A percentile compares a stretch with the other conserved stretches of the same genome.
These are phyloP conservation scores for Trichoplusia ni DNA, from an alignment of 1,140 invertebrate genomes.

Conservation along the genomic window DNA sequence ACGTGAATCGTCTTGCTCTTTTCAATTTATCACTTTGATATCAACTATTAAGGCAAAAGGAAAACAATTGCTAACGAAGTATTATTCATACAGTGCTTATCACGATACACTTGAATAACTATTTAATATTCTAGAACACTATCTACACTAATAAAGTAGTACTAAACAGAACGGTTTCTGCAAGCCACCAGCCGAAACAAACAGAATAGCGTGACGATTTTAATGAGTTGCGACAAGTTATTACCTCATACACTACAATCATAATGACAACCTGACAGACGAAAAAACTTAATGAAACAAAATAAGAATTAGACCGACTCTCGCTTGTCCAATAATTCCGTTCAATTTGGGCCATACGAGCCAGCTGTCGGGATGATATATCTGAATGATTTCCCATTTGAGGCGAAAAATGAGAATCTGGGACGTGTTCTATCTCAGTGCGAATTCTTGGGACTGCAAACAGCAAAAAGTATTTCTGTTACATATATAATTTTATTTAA, in stretches of 20 bases:
- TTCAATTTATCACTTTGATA: background rate
- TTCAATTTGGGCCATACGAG: too few species aligned
- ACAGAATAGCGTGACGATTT: background rate
- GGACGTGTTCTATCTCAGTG: slow-evolving; percentile 4
- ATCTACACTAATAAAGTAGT: too few species aligned
- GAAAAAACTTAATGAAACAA: slow-evolving; percentile 3
- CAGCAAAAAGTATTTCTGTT: background rate
- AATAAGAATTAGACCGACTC: background rate
- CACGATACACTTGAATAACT: too few species aligned
- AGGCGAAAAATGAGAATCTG: slow-evolving; percentile 11
- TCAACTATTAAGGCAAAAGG: too few species aligned
- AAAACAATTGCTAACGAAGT: too few species aligned
- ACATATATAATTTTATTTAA: too few species aligned
- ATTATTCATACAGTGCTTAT: too few species aligned
- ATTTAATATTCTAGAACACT: too few species aligned
- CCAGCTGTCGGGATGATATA: background rate
- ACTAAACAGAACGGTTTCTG: too few species aligned
- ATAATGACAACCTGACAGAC: background rate
- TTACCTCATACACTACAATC: slow-evolving; percentile 17
- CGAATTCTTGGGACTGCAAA: background rate
- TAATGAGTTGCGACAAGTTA: slow-evolving; percentile 16
- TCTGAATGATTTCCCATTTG: slow-evolving; percentile 5
- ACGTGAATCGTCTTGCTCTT: background rate
- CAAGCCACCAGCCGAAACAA: background rate
- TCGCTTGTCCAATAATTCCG: too few species aligned